These are phyloP conservation scores for Potamilus streckersoni DNA, from an alignment of 1,140 invertebrate species.

Conservation along the genomic window DNA sequence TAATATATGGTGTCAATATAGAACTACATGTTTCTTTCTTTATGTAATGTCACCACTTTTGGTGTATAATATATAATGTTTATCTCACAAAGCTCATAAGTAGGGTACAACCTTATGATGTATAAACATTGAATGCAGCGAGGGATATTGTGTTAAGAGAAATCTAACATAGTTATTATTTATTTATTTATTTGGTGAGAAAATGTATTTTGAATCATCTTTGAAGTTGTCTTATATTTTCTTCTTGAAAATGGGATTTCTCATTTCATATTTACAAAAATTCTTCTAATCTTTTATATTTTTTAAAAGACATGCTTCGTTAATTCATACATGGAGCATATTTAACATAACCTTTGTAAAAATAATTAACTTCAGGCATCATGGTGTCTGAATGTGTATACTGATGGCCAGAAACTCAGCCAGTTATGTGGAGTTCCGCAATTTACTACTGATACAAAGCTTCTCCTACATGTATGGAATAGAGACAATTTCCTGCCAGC, in stretches of 20 bases:
- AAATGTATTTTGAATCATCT: background rate
- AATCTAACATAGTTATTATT: too few relatives aligned
- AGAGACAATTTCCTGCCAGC: slow-evolving; percentile 30
- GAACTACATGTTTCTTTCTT: too few relatives aligned
- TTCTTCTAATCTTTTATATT: background rate
- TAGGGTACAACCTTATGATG: too few relatives aligned
- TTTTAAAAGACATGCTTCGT: background rate
- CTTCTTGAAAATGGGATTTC: background rate
- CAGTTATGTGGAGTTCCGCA: slow-evolving; percentile 33
- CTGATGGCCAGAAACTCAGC: slow-evolving; percentile 9
- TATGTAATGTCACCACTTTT: too few relatives aligned
- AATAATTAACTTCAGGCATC: slow-evolving; percentile 19
- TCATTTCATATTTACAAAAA: background rate
- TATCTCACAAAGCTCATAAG: too few relatives aligned
- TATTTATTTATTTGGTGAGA: too few relatives aligned
- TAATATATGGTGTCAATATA: too few relatives aligned
- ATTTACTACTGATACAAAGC: slow-evolving; percentile 9
- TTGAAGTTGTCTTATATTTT: background rate
- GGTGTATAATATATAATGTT: too few relatives aligned
- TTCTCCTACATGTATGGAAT: slow-evolving; percentile 35
- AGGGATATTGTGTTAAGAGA: too few relatives aligned
- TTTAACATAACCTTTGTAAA: background rate
- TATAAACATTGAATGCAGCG: too few relatives aligned
- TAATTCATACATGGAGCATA: too few relatives aligned
- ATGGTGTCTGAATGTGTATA: slow-evolving; percentile 24